Conservation (phyloP, 2,113 vertebrate species). For the Ifrita kowaldi region DNA sequence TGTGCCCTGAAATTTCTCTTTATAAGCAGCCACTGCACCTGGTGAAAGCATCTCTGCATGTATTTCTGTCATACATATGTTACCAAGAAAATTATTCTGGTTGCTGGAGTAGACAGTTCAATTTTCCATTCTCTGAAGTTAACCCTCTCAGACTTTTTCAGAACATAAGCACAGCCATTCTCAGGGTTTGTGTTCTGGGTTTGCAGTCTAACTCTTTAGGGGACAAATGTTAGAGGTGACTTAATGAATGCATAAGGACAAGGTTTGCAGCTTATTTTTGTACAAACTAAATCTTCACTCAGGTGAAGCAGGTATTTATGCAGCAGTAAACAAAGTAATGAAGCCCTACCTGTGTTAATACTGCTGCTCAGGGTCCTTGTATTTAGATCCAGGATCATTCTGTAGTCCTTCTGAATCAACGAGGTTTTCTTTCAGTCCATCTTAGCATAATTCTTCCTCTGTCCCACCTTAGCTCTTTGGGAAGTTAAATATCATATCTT, state of each 20-base stretch:
- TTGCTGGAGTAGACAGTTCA: not conserved
- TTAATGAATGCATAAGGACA: not conserved
- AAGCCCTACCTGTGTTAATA: not conserved
- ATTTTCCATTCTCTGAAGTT: not conserved
- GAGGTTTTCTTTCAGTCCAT: not conserved
- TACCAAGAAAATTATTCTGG: not conserved
- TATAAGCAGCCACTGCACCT: not conserved
- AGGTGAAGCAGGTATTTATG: not conserved
- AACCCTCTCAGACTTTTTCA: not conserved
- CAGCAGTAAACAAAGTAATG: not conserved
- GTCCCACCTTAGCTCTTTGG: not conserved
- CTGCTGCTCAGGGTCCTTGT: not conserved
- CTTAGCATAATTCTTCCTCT: not conserved
- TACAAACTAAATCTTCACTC: not conserved
- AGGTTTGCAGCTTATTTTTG: not conserved
- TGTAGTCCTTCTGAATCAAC: not conserved
- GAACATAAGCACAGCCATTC: not conserved
- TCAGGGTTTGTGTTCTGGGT: not conserved
- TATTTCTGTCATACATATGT: not conserved
- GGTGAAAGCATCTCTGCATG: not conserved
- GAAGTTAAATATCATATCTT: not conserved
- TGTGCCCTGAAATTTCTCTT: not conserved
- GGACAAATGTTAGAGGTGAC: not conserved
- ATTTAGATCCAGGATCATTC: not conserved
- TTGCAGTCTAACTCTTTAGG: not conserved